Percentiles rank a stretch among this genome's conserved stretches.
phyloP scores from a whole-genome alignment of 2,888 invertebrate genomes.

The Oscheius onirici region DNA sequence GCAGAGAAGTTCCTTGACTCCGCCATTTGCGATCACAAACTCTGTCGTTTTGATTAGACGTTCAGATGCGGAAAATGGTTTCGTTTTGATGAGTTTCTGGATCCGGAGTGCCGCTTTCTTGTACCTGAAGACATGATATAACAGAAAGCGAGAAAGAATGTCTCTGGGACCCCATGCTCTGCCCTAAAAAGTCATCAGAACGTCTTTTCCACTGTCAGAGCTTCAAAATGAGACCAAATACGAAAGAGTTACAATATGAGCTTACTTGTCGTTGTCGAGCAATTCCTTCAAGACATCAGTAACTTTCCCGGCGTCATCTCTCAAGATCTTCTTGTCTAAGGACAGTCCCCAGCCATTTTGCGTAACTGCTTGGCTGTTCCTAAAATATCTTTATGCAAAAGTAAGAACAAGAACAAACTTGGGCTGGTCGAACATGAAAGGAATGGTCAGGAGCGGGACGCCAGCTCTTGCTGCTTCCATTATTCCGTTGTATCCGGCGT shows the following conservation, averaged over 20 bases:
- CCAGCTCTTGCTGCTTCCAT: conserved; percentile 61
- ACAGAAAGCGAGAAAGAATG: neutral
- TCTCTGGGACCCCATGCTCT: too few species aligned
- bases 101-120: conserved; percentile 39
- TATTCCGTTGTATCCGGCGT: conserved; percentile 60
- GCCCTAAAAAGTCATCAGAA: too few species aligned
- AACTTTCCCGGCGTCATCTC: conserved; percentile 36
- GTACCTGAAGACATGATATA: conserved; percentile 37
- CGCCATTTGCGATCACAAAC: conserved; percentile 49
- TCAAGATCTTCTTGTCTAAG: conserved; percentile 38
- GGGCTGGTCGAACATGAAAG: conserved; percentile 51
- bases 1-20: conserved; percentile 42
- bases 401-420: conserved; percentile 29
- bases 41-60: conserved; percentile 45
- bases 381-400: conserved; percentile 5
- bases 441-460: conserved; percentile 52
- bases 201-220: too few species aligned
- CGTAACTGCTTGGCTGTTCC: conserved; percentile 55
- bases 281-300: conserved; percentile 39
- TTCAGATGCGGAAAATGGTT: conserved; percentile 47
- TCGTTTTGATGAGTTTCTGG: conserved; percentile 43
- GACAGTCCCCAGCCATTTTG: conserved; percentile 61
- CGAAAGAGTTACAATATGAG: too few species aligned
- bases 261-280: conserved; percentile 36
- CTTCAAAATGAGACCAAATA: too few species aligned